Evolutionary conservation across 2,888 invertebrate species (phyloP).

Genomic region (Sinopyrophorus schimmeli): DNA sequence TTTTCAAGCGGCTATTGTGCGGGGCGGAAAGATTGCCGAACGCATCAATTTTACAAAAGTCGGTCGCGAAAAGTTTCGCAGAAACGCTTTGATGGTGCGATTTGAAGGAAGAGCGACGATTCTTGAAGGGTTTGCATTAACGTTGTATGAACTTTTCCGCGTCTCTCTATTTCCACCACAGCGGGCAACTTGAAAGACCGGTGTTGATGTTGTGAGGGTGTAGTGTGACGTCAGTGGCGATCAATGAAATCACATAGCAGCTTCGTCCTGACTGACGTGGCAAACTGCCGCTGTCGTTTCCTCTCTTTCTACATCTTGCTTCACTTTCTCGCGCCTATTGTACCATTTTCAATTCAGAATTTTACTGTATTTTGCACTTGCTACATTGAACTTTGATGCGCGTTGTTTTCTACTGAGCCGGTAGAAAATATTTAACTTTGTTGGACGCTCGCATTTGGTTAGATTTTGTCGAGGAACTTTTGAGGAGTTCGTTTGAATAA

Average conservation of each 20-base stretch:
- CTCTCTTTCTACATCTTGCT: constrained; percentile 2
- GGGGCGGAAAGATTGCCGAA: too few relatives aligned
- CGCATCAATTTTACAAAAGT: too few relatives aligned
- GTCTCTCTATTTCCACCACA: constrained; percentile 19
- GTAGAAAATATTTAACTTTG: not conserved
- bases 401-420: constrained; percentile 5
- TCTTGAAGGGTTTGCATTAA: constrained; percentile 13
- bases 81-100: constrained; percentile 13
- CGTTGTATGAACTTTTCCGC: constrained; percentile 7
- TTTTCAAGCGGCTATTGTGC: too few relatives aligned
- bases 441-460: not conserved
- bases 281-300: constrained; percentile 12
- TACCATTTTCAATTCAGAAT: constrained; percentile 3
- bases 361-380: constrained; percentile 13
- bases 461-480: too few relatives aligned
- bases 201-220: constrained; percentile 26
- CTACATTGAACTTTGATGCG: constrained; percentile 12
- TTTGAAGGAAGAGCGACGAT: constrained; percentile 12
- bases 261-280: constrained; percentile 19
- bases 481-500: not conserved
- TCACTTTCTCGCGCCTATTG: not conserved
- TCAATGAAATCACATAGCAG: constrained; percentile 30
- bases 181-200: constrained; percentile 21
- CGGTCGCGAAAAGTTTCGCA: constrained; percentile 6
- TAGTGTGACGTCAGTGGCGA: constrained; percentile 29